These are phyloP conservation scores for Pampus argenteus DNA, from an alignment of 2,797 vertebrate species.

Conservation along the genomic window DNA sequence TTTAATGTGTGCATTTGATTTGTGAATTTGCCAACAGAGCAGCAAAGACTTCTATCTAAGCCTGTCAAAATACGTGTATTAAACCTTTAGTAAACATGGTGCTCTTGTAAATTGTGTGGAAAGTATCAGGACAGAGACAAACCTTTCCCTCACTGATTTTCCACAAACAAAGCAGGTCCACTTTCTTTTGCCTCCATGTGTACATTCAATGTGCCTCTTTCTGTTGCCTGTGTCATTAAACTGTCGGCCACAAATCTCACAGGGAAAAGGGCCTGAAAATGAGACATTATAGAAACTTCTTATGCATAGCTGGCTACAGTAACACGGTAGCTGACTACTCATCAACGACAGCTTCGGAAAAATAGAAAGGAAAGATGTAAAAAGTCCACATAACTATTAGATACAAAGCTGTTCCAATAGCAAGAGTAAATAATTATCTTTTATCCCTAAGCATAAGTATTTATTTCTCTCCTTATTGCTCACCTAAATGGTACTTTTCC, in stretches of 20 bases:
- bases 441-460: neutral
- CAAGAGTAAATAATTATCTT: neutral
- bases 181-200: constrained; percentile 97
- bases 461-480: constrained; percentile 14
- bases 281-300: neutral
- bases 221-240: constrained; percentile 98
- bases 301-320: neutral
- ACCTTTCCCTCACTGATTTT: constrained; percentile 98
- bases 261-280: constrained; percentile 93
- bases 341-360: neutral
- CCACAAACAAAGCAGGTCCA: constrained; percentile 98
- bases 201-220: constrained; percentile 97
- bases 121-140: constrained; percentile 12
- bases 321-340: neutral
- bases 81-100: too few relatives aligned
- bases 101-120: neutral
- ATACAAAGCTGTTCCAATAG: neutral
- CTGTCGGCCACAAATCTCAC: constrained; percentile 97
- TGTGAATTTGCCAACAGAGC: neutral
- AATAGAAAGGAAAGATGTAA: neutral
- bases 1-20: neutral
- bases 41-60: neutral
- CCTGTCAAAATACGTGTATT: neutral
- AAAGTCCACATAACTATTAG: neutral
- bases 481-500: constrained; percentile 97